phyloP scores from a whole-genome alignment of 30 jellyfish, hydroid and myxozoan genomes.

The Nemopilema nomurai region DNA sequence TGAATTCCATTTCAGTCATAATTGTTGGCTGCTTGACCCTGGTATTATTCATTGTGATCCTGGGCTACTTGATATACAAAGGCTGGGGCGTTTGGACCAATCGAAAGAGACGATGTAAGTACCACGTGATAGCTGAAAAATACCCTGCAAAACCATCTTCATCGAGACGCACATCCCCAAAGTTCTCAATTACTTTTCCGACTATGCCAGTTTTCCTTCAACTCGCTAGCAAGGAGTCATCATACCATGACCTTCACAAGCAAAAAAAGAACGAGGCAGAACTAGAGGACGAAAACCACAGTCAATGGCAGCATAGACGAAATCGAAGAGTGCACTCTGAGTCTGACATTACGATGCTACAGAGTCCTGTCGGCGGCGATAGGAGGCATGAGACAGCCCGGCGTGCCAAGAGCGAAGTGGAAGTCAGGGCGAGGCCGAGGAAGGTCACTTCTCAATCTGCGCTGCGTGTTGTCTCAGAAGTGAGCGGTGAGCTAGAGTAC shows the following conservation, averaged over 20 bases:
- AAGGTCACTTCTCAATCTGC: conserved; percentile 25
- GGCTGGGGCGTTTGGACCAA: neutral
- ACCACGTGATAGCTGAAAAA: neutral
- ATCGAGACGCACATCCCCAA: conserved; percentile 11
- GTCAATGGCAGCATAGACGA: neutral
- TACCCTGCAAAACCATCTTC: neutral
- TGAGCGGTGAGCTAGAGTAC: conserved; percentile 73
- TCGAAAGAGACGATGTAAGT: neutral
- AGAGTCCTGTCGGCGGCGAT: neutral
- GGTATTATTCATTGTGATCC: neutral
- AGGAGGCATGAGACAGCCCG: neutral
- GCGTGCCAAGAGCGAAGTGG: conserved; percentile 34
- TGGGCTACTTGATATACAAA: neutral
- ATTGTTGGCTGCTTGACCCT: conserved; percentile 20
- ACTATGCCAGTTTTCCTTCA: conserved; percentile 18
- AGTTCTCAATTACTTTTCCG: conserved; percentile 27
- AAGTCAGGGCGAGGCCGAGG: conserved; percentile 10
- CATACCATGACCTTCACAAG: no score
- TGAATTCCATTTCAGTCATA: conserved; percentile 3
- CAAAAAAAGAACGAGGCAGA: neutral
- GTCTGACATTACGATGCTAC: conserved; percentile 4
- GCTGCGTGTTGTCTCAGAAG: conserved; percentile 39
- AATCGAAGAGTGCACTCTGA: conserved; percentile 37
- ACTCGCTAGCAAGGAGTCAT: neutral
- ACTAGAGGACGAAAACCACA: neutral